phyloP scores from a whole-genome alignment of 1,140 invertebrate species.

The Brachionus rotundiformis region DNA sequence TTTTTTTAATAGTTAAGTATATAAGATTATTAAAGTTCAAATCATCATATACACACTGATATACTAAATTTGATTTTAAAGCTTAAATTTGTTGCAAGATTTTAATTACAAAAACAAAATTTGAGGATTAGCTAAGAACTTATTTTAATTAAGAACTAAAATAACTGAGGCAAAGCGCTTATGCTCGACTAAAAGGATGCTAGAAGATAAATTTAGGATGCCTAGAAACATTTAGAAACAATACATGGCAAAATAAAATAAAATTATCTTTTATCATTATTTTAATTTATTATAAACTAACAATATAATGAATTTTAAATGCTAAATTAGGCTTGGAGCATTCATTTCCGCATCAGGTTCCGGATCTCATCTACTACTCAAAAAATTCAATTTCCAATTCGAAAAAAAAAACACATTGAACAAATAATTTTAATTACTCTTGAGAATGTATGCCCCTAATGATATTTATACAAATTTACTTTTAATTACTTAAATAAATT shows the following conservation, averaged over 20 bases:
- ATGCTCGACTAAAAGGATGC: background rate
- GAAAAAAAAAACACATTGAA: background rate
- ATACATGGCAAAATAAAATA: background rate
- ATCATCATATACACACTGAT: background rate
- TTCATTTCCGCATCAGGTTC: background rate
- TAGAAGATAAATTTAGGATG: background rate
- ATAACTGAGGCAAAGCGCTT: background rate
- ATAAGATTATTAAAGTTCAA: background rate
- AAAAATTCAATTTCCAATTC: background rate
- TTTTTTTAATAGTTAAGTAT: background rate
- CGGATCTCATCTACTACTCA: background rate
- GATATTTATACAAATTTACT: background rate
- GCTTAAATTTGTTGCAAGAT: background rate
- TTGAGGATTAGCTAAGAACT: background rate
- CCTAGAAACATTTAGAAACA: background rate
- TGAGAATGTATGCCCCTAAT: background rate
- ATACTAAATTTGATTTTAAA: background rate
- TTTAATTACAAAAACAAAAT: conserved; percentile 11
- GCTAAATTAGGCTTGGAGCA: background rate
- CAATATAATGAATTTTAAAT: background rate
- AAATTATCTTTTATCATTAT: background rate
- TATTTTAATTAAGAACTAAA: background rate
- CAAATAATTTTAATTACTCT: conserved; percentile 18
- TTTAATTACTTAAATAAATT: background rate
- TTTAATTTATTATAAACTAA: background rate